Conservation (phyloP, 2,797 vertebrate species). For the Phrynocephalus guinanensis region DNA sequence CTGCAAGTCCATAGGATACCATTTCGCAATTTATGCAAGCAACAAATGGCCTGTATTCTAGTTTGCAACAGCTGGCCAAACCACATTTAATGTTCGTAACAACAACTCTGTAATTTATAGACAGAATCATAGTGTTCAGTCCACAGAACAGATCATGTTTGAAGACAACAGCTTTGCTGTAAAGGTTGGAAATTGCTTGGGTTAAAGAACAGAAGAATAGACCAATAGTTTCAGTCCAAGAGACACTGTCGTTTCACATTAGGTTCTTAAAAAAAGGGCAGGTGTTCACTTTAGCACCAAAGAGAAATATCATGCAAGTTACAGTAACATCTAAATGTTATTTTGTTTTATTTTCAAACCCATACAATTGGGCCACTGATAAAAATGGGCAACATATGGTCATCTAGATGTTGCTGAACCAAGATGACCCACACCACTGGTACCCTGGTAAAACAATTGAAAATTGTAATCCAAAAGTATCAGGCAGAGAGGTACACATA, state of each 20-base stretch:
- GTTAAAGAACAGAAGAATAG: too few relatives aligned
- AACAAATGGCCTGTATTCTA: not conserved
- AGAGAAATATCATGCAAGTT: not conserved
- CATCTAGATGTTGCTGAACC: too few relatives aligned
- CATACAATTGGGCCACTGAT: not conserved
- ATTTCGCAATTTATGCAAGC: not conserved
- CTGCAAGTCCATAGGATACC: not conserved
- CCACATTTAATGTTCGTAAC: not conserved
- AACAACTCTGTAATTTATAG: not conserved
- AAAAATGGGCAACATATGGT: not conserved
- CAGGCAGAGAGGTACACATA: not conserved
- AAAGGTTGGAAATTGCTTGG: not conserved
- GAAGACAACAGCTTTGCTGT: not conserved
- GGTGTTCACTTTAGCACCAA: too few relatives aligned
- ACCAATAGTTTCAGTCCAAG: too few relatives aligned
- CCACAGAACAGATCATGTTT: not conserved
- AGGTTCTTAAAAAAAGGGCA: not conserved
- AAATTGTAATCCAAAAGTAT: not conserved
- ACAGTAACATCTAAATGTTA: not conserved
- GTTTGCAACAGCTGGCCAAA: not conserved
- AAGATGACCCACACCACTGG: too few relatives aligned
- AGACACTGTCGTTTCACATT: too few relatives aligned
- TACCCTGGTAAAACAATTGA: not conserved
- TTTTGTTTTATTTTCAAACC: not conserved
- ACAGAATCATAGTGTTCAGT: not conserved